Evolutionary conservation across 1,140 invertebrate species (phyloP).

Genomic region (Pachyrhynchus sulphureomaculatus): DNA sequence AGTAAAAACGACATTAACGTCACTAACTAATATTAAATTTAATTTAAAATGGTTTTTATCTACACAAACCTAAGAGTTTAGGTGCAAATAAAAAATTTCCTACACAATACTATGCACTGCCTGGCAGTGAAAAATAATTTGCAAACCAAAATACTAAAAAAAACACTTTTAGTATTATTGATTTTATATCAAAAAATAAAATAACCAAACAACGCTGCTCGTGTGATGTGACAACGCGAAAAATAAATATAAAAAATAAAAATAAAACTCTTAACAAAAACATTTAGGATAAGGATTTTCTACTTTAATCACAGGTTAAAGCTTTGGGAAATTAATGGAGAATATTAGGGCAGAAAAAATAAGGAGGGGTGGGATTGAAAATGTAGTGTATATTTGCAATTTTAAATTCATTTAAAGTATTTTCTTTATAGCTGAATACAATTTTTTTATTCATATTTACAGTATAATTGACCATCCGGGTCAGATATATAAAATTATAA

Average conservation of each 20-base stretch:
- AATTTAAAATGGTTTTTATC: too few relatives aligned
- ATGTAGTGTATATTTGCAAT: too few relatives aligned
- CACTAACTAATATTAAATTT: too few relatives aligned
- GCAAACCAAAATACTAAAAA: background rate
- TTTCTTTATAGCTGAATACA: too few relatives aligned
- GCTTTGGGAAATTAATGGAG: background rate
- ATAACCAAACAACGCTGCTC: constrained; percentile 45
- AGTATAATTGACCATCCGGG: too few relatives aligned
- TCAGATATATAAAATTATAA: too few relatives aligned
- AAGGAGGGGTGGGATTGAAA: too few relatives aligned
- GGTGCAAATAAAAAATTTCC: background rate
- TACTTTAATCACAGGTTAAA: background rate
- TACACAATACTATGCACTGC: background rate
- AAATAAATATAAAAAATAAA: constrained; percentile 36
- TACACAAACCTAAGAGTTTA: background rate
- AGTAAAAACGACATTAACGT: too few relatives aligned
- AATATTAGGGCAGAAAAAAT: too few relatives aligned
- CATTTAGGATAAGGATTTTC: background rate
- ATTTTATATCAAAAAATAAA: constrained; percentile 40
- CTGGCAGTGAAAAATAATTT: constrained; percentile 1
- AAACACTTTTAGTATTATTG: background rate
- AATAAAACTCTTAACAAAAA: constrained; percentile 16
- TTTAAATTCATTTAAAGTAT: too few relatives aligned
- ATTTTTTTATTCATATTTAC: too few relatives aligned
- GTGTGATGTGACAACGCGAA: constrained; percentile 45